Evolutionary conservation across 2,797 vertebrate species (phyloP).

Genomic region (Cyprinella venusta): DNA sequence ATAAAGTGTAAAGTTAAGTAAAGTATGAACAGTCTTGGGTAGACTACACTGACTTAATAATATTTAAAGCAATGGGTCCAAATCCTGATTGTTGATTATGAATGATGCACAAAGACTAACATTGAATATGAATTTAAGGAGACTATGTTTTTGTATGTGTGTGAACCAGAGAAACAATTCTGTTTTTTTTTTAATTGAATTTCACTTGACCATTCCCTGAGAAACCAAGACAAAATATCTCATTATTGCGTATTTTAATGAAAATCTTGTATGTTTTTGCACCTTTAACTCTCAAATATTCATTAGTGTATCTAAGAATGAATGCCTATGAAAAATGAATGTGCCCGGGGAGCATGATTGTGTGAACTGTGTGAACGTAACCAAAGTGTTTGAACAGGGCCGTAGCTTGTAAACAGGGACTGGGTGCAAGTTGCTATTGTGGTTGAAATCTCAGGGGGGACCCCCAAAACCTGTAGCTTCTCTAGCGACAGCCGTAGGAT

Average conservation of each 20-base stretch:
- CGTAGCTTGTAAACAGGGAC: background rate
- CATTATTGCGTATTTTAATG: background rate
- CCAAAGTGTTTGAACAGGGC: background rate
- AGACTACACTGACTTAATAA: background rate
- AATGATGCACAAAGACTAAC: background rate
- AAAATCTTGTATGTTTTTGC: background rate
- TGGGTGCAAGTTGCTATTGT: too few relatives aligned
- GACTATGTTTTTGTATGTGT: background rate
- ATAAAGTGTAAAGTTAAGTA: too few relatives aligned
- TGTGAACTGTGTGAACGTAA: too few relatives aligned
- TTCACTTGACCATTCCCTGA: background rate
- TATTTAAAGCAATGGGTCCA: background rate
- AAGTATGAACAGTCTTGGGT: background rate
- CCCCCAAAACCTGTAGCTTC: background rate
- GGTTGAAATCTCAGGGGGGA: too few relatives aligned
- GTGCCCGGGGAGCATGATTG: too few relatives aligned
- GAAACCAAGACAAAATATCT: too few relatives aligned
- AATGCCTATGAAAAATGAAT: background rate
- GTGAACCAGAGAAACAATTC: background rate
- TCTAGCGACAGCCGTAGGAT: background rate
- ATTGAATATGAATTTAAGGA: background rate
- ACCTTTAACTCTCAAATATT: background rate
- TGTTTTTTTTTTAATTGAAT: background rate
- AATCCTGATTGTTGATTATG: slow-evolving; percentile 7
- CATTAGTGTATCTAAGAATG: background rate